Evolutionary conservation across 2,113 vertebrate species (phyloP).

Genomic region (Ceyx melanurus): DNA sequence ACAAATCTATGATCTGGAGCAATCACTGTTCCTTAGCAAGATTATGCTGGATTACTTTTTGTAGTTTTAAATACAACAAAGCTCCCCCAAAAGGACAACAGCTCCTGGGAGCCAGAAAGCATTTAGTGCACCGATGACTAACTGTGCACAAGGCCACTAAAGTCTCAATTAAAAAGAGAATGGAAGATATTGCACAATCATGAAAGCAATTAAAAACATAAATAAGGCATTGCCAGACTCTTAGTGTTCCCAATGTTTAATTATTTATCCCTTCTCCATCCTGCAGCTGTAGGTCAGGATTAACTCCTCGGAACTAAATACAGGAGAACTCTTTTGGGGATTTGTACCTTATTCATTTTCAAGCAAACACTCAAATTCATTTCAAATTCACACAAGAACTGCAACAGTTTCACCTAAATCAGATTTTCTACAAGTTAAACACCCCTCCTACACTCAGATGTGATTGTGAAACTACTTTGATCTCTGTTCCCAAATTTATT

Average conservation of each 20-base stretch:
- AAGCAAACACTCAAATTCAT: slow-evolving; percentile 73
- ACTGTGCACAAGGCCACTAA: not conserved
- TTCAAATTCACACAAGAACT: slow-evolving; percentile 72
- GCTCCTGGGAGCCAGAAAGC: not conserved
- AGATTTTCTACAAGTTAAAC: slow-evolving; percentile 83
- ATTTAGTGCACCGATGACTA: not conserved
- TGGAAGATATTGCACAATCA: slow-evolving; percentile 54
- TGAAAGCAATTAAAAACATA: slow-evolving; percentile 66
- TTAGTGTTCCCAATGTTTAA: slow-evolving; percentile 16
- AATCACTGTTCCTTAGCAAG: slow-evolving; percentile 41
- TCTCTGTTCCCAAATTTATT: slow-evolving; percentile 82
- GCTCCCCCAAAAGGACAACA: not conserved
- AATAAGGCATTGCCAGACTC: slow-evolving; percentile 22
- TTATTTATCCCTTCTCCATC: slow-evolving; percentile 52
- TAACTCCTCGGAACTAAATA: slow-evolving; percentile 53
- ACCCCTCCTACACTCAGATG: slow-evolving; percentile 78
- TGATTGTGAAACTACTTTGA: slow-evolving; percentile 81
- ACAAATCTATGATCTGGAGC: slow-evolving; percentile 41
- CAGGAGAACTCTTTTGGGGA: slow-evolving; percentile 62
- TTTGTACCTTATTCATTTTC: slow-evolving; percentile 72
- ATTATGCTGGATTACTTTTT: slow-evolving; percentile 52
- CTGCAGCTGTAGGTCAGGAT: slow-evolving; percentile 63
- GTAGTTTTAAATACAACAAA: slow-evolving; percentile 55
- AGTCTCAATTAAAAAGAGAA: slow-evolving; percentile 45
- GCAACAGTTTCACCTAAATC: slow-evolving; percentile 81